Base-by-base conservation (phyloP, 1,140 invertebrate genomes). In the Nebria ingens region DNA sequence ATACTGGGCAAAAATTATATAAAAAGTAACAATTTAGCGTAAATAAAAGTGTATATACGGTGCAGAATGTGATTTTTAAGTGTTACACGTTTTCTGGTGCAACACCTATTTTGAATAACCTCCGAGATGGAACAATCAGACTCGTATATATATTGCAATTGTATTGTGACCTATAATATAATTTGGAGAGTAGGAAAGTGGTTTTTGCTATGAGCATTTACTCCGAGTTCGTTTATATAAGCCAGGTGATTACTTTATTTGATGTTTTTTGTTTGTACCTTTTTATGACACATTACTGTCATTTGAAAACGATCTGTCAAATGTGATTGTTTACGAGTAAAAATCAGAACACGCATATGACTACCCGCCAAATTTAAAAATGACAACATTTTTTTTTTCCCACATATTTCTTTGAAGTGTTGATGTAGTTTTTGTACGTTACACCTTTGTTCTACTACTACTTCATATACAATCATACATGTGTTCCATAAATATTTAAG, bases 251-350 rank as follows among this genome's bases (percentile, higher is more conserved):
- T 45, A 45, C 40, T 11, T 11, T 45, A 45, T 11, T 45, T 45
- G 15, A 45, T 45, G 15, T 11, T 45, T 45, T 45, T 17, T 4
- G 17, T 6, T 11, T 11, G 6, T 45, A 17, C 9, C 9, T 45
- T 45, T 45, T 45, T 45, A 45, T 45, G 40, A 45, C 40, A 45
- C 40, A 45, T 45, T 45, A 45, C 22, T 53, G 52, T 23, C 52
- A 34, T 53, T 53, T 53, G n/a, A 25, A 25, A 23, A 34, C 45
- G 19, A 55, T 49, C 53, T 66, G 65, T 63, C 63, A 66, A 61
- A 60, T 65, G 57, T 64, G 62, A 66, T 66, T 66, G 65, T 66
- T 66, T 66, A 66, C 65, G 61, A 66, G 49, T 61, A 56, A 45
- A 45, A 45, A 45, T 45, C 40, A 17, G 40, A 45, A 45, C 40